phyloP scores from a whole-genome alignment of 2,888 invertebrate species.

The Polydrusus tereticollis region DNA sequence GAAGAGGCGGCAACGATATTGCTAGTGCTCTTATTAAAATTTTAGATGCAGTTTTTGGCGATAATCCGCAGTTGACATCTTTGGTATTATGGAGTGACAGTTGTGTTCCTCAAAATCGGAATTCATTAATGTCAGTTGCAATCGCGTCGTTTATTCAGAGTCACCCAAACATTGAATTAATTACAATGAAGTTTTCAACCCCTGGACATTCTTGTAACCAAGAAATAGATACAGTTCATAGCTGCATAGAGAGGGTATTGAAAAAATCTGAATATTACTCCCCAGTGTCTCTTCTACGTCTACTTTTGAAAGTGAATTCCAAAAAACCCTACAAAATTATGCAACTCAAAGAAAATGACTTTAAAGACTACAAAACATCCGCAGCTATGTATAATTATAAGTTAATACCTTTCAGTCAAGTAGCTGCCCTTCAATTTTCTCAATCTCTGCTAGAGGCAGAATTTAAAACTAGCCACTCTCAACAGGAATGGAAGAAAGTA shows the following conservation, averaged over 20 bases:
- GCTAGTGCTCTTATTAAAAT: conserved; percentile 54
- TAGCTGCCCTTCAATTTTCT: conserved; percentile 12
- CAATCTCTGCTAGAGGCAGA: conserved; percentile 8
- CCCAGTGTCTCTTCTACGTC: too few species aligned
- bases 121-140: conserved; percentile 4
- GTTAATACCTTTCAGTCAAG: conserved; percentile 11
- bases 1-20: conserved; percentile 53
- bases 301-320: too few species aligned
- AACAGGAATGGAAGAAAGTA: background rate
- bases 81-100: conserved; percentile 14
- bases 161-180: conserved; percentile 18
- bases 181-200: conserved; percentile 19
- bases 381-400: too few species aligned
- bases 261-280: too few species aligned
- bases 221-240: too few species aligned
- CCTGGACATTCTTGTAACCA: too few species aligned
- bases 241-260: too few species aligned
- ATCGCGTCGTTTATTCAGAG: conserved; percentile 1
- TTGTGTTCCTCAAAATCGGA: too few species aligned
- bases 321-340: too few species aligned
- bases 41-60: conserved; percentile 48
- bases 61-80: conserved; percentile 35
- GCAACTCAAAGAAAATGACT: too few species aligned
- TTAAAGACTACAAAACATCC: too few species aligned
- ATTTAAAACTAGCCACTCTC: conserved; percentile 7